These are phyloP conservation scores for Mechanitis mazaeus DNA, from an alignment of 2,888 invertebrate genomes.

Conservation along the genomic window DNA sequence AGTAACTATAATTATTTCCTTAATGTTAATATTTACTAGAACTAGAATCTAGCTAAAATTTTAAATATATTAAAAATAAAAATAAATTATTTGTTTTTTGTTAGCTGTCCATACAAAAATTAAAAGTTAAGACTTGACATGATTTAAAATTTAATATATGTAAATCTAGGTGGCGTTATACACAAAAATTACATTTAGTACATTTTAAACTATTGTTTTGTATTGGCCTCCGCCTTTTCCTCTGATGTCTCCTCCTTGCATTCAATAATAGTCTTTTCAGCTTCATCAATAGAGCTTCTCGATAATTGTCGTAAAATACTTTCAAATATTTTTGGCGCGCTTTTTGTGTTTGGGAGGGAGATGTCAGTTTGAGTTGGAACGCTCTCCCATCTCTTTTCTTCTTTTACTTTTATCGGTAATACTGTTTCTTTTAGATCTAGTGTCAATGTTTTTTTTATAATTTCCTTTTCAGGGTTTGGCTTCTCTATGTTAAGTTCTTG, in stretches of 20 bases:
- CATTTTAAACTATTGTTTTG: conserved; percentile 6
- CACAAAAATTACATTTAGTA: not conserved
- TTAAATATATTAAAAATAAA: conserved; percentile 23
- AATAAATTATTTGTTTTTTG: no score
- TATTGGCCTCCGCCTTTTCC: conserved; percentile 7
- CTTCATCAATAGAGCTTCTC: conserved; percentile 54
- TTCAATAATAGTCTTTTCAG: conserved; percentile 16
- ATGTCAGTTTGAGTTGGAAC: conserved; percentile 69
- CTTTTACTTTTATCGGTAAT: conserved; percentile 44
- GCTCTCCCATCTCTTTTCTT: conserved; percentile 53
- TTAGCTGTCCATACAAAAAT: no score
- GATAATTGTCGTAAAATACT: conserved; percentile 64
- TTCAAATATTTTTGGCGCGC: conserved; percentile 70
- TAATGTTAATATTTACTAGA: no score
- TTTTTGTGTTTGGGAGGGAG: conserved; percentile 66
- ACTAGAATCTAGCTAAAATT: no score
- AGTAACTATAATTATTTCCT: no score
- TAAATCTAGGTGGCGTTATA: conserved; percentile 6
- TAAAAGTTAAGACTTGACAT: no score
- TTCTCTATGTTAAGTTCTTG: conserved; percentile 32
- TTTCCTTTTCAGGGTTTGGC: conserved; percentile 31
- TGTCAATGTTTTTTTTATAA: conserved; percentile 53
- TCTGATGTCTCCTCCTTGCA: conserved; percentile 17
- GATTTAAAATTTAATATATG: no score
- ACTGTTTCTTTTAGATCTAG: conserved; percentile 57